phyloP scores from a whole-genome alignment of 2,113 vertebrate genomes.

The Pseudorectes ferrugineus region DNA sequence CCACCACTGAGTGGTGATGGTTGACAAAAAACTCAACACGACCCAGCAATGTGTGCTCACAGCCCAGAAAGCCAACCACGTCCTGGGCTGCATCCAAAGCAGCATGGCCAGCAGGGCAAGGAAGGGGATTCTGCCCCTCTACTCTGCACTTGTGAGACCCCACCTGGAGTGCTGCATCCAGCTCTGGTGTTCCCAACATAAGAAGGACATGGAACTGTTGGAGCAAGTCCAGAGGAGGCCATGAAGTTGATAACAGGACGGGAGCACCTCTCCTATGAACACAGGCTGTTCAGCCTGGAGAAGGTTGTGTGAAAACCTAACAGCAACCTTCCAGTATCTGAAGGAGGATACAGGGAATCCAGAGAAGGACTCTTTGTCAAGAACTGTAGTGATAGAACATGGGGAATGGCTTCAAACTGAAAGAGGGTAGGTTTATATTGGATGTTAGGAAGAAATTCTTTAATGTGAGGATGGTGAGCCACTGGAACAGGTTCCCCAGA shows the following conservation, averaged over 20 bases:
- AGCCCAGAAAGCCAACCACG: neutral
- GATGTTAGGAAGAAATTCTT: neutral
- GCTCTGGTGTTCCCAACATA: no score
- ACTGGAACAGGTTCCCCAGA: neutral
- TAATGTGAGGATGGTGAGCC: neutral
- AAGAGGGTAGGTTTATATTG: neutral
- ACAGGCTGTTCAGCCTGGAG: neutral
- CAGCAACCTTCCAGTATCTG: neutral
- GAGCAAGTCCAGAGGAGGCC: neutral
- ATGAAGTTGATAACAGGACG: fast-evolving
- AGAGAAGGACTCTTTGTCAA: neutral
- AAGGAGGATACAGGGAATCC: neutral
- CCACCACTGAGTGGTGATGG: neutral
- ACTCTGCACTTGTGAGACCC: neutral
- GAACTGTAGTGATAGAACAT: neutral
- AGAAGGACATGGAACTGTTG: neutral
- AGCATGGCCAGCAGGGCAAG: neutral
- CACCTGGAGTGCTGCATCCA: neutral
- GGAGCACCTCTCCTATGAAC: neutral
- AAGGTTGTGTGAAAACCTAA: neutral
- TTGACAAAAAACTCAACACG: neutral
- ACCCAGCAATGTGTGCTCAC: no score
- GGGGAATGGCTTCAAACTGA: neutral
- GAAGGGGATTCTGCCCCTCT: neutral
- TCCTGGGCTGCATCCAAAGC: neutral